Percentiles rank a stretch among this genome's conserved stretches.
Evolutionary conservation across 2,113 vertebrate species (phyloP).

Genomic region (Odocoileus virginianus): DNA sequence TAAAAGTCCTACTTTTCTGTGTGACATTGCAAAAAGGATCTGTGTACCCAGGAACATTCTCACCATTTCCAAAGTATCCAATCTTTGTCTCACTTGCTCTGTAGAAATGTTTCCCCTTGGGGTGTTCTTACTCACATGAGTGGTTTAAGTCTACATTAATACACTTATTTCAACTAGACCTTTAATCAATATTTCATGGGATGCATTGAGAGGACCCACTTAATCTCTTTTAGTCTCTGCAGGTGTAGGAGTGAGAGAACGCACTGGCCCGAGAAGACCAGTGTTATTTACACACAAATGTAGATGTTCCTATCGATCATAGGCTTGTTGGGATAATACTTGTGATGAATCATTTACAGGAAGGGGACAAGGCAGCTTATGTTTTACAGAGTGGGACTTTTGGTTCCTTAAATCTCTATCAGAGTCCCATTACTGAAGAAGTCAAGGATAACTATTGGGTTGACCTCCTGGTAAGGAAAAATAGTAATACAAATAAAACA

Average conservation of each 20-base stretch:
- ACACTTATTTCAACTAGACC: slow-evolving; percentile 75
- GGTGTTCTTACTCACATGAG: slow-evolving; percentile 74
- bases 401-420: slow-evolving; percentile 1
- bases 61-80: slow-evolving; percentile 78
- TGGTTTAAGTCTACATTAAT: slow-evolving; percentile 78
- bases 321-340: slow-evolving; percentile 58
- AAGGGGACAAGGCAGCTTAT: slow-evolving; percentile 44
- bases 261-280: slow-evolving; percentile 20
- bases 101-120: slow-evolving; percentile 71
- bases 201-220: slow-evolving; percentile 39
- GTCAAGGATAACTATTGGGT: background rate
- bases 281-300: slow-evolving; percentile 72
- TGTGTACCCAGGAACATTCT: slow-evolving; percentile 81
- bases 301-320: slow-evolving; percentile 74
- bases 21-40: slow-evolving; percentile 86
- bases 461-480: background rate
- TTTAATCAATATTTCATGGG: slow-evolving; percentile 80
- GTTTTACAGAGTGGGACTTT: slow-evolving; percentile 48
- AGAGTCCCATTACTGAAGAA: background rate
- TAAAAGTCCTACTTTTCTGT: slow-evolving; percentile 79
- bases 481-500: background rate
- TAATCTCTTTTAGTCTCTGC: slow-evolving; percentile 44
- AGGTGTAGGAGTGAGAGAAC: slow-evolving; percentile 60
- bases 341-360: slow-evolving; percentile 62
- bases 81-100: slow-evolving; percentile 79